phyloP scores from a whole-genome alignment of 1,140 invertebrate genomes.

The Aradophagus sp. region DNA sequence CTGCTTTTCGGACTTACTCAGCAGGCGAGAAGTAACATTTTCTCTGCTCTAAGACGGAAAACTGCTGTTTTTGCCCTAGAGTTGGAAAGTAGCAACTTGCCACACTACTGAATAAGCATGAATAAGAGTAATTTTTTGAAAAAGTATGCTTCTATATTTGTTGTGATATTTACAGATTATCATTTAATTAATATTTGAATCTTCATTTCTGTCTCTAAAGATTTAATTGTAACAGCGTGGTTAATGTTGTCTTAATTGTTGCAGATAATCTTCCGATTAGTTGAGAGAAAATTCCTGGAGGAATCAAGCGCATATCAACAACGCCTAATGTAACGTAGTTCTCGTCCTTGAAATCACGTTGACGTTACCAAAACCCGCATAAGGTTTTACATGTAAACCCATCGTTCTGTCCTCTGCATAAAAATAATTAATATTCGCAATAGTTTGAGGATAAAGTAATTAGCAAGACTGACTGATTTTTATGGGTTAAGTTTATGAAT shows the following conservation, averaged over 20 bases:
- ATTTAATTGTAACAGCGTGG: too few relatives aligned
- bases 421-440: conserved; percentile 66
- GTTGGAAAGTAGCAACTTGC: too few relatives aligned
- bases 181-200: too few relatives aligned
- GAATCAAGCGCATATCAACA: conserved; percentile 71
- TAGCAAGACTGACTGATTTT: conserved; percentile 71
- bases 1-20: too few relatives aligned
- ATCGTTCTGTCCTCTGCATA: conserved; percentile 73
- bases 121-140: too few relatives aligned
- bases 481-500: conserved; percentile 70
- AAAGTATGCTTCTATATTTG: too few relatives aligned
- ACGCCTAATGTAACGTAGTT: conserved; percentile 72
- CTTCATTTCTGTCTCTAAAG: too few relatives aligned
- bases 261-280: conserved; percentile 72
- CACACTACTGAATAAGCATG: too few relatives aligned
- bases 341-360: conserved; percentile 63
- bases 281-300: conserved; percentile 61
- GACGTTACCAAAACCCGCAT: conserved; percentile 58
- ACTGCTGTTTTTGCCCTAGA: too few relatives aligned
- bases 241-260: conserved; percentile 46
- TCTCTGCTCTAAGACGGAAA: too few relatives aligned
- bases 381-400: conserved; percentile 69
- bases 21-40: too few relatives aligned
- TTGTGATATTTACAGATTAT: too few relatives aligned
- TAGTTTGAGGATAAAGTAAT: conserved; percentile 65